Conservation (phyloP, 2,113 vertebrate genomes). For the Nyctibius bracteatus region DNA sequence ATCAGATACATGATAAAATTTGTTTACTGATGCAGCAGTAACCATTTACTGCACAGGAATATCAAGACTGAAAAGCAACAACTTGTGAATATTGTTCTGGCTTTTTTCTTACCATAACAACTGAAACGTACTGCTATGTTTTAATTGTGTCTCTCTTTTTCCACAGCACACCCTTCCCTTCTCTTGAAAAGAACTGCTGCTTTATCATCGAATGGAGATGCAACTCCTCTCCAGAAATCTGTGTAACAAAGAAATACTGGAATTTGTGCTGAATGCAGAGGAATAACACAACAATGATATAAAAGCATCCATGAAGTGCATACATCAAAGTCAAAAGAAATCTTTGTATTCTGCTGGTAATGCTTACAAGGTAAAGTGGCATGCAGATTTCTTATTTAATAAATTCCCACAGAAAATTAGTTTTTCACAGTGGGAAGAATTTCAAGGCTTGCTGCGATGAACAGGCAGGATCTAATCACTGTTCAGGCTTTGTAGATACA, state of each 20-base stretch:
- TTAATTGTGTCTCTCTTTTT: not conserved
- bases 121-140: not conserved
- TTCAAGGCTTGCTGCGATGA: conserved; percentile 79
- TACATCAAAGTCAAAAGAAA: conserved; percentile 74
- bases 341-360: conserved; percentile 72
- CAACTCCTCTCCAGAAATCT: not conserved
- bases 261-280: conserved; percentile 37
- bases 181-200: not conserved
- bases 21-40: not conserved
- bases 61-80: not conserved
- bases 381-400: conserved; percentile 86
- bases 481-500: conserved; percentile 82
- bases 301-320: conserved; percentile 60
- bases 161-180: not conserved
- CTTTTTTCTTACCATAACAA: not conserved
- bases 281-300: conserved; percentile 46
- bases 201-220: not conserved
- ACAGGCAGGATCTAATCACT: conserved; percentile 84
- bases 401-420: conserved; percentile 87
- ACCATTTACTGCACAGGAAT: not conserved
- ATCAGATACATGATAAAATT: not conserved
- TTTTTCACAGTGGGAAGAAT: conserved; percentile 86
- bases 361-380: conserved; percentile 79
- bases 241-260: not conserved
- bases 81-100: not conserved